These are phyloP conservation scores for Cyclophora punctaria DNA, from an alignment of 2,888 invertebrate genomes.

Conservation along the genomic window DNA sequence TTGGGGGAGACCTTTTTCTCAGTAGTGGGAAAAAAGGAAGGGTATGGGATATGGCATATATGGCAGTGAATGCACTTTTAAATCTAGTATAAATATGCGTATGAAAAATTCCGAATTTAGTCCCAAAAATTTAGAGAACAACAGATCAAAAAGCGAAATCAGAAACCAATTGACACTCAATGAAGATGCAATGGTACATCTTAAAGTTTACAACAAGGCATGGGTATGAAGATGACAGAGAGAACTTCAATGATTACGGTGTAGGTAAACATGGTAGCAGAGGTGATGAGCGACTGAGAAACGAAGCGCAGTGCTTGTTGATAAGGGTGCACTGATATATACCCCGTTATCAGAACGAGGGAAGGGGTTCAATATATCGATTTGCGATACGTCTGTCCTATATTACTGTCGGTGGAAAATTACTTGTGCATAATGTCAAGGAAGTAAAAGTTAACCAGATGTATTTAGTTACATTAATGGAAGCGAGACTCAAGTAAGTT, in stretches of 20 bases:
- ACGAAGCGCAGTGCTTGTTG: background rate
- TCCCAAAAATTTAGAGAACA: slow-evolving; percentile 1
- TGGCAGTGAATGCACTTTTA: too few species aligned
- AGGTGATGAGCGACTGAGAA: slow-evolving; percentile 1
- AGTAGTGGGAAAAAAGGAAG: too few species aligned
- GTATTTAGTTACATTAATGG: too few species aligned
- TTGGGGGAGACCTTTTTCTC: too few species aligned
- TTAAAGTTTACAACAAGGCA: slow-evolving; percentile 15
- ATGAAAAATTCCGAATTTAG: background rate
- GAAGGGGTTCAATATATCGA: background rate
- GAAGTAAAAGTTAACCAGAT: too few species aligned
- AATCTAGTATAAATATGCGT: too few species aligned
- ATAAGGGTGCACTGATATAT: slow-evolving; percentile 7
- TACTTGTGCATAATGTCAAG: too few species aligned
- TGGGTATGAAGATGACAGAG: slow-evolving; percentile 12
- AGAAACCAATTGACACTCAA: background rate
- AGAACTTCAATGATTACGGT: slow-evolving; percentile 9
- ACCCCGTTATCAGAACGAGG: background rate
- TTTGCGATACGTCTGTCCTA: too few species aligned
- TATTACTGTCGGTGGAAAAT: too few species aligned
- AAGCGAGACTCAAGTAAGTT: too few species aligned
- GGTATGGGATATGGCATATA: too few species aligned
- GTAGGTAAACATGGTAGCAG: slow-evolving; percentile 13
- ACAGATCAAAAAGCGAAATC: background rate
- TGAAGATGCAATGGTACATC: background rate